Evolutionary conservation across 1,140 invertebrate genomes (phyloP).

Genomic region (Rhagoletis pomonella): DNA sequence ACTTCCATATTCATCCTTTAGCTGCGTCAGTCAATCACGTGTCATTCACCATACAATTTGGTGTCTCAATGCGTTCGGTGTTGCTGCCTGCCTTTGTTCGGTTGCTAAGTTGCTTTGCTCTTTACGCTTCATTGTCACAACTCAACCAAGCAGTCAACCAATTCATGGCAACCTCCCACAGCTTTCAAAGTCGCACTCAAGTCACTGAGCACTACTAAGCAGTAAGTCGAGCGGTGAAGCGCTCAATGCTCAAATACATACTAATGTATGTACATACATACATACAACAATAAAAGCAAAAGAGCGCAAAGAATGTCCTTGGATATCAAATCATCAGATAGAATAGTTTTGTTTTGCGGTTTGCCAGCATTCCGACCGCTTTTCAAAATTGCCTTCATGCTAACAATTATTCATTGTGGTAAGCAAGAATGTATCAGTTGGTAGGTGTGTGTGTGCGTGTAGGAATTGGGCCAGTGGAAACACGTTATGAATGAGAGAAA

Average conservation of each 20-base stretch:
- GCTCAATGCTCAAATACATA: not conserved
- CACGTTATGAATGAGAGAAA: too few species aligned
- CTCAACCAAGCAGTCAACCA: slow-evolving; percentile 9
- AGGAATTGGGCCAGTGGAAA: not conserved
- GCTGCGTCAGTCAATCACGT: slow-evolving; percentile 2
- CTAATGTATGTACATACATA: too few species aligned
- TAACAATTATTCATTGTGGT: slow-evolving; percentile 38
- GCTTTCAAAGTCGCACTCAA: not conserved
- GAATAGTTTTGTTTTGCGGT: slow-evolving; percentile 22
- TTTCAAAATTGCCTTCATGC: slow-evolving; percentile 43
- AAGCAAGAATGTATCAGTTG: not conserved
- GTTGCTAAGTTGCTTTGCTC: slow-evolving; percentile 32
- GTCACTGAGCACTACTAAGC: not conserved
- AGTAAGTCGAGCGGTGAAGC: slow-evolving; percentile 10
- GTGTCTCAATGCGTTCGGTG: slow-evolving; percentile 4
- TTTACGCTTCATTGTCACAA: slow-evolving; percentile 50
- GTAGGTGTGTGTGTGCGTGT: not conserved
- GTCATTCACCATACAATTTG: slow-evolving; percentile 23
- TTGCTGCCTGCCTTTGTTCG: not conserved
- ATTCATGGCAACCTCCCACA: not conserved
- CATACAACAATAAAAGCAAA: not conserved
- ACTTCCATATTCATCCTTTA: not conserved
- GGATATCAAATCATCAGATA: slow-evolving; percentile 4
- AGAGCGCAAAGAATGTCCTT: slow-evolving; percentile 5
- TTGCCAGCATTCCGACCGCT: slow-evolving; percentile 21